Base-by-base conservation (phyloP, 2,888 invertebrate species). In the Perizoma flavofasciatum region DNA sequence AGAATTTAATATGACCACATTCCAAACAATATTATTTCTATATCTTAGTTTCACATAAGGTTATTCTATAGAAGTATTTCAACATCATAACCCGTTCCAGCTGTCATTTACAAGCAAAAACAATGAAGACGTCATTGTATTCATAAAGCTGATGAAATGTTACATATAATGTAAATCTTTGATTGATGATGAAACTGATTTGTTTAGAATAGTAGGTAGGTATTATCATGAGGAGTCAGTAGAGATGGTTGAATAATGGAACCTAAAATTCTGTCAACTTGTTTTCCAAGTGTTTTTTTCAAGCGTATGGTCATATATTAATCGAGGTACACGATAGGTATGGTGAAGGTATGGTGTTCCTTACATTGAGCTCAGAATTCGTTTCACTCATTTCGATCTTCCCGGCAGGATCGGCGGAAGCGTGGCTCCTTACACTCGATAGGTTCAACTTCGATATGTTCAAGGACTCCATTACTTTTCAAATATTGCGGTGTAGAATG, bases 381-480 rank as follows among this genome's bases (percentile, higher is more conserved):
- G 78, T 71, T 66, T 85, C 84, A 4, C 75, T 68, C 57, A 78
- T 74, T 57, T 85, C 83, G 48, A 77, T 71, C 69, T 82, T 86
- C 49, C 76, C 65, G 45, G 69, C 73, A 63, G 75, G 82, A 40
- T 88, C 83, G 51, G 73, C 77, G 22, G 83, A 75, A 54, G 74
- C 71, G 59, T 79, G 82, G 72, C 79, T 86, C 66, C 85, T 78
- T 4, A 87, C 86, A 73, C 87, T 88, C 55, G 86, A 86, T 62
- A 91, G 77, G 71, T 90, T 88, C 34, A 90, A 79, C 70, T 86
- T 85, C 50, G 89, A 88, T 82, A 90, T 89, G 71, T 91, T 89
- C 69, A 90, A 79, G 70, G 89, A 83, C 77, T 89, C 91, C 89
- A 90, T 91, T 73, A 74, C 73, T 70, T 72, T 65, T 51, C 60